Evolutionary conservation across 2,888 invertebrate genomes (phyloP), one percentile per base, ranked within the genome.

Genomic region (Polietes domitor): DNA sequence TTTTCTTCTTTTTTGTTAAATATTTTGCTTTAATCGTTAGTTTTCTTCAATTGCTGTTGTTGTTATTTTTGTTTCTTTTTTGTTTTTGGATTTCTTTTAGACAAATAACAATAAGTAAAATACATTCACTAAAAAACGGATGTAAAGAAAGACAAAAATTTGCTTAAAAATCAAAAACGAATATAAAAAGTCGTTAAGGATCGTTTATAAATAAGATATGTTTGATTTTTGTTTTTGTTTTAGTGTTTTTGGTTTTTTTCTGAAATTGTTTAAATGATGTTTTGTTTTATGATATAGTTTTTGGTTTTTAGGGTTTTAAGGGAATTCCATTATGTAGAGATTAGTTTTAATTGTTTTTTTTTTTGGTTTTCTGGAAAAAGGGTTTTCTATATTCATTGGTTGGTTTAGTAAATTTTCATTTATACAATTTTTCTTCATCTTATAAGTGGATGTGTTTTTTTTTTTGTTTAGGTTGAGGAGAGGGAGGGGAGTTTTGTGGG

Each of bases 1-100:
- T 89, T 89, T 85, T 88, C 86, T 87, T 43, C 43, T 68, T 63
- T 86, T 65, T 68, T 86, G 87, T 86, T 88, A 85, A 72, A 65
- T 74, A 80, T 77, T 85, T 86, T 83, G 86, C 85, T 83, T 86
- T 85, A 85, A 78, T 47, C 58, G 77, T 77, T 72, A 80, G 72
- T 85, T 74, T 77, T 75, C 77, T 85, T 73, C 26, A 68, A 76
- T 83, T 80, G 61, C 53, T 84, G 75, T 28, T 32, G 7, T 5
- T 32, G 5, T 37, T 7, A 12, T 10, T 37, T 37, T 73, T 85
- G 82, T 85, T 87, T 80, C 77, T 73, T 47, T 37, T 61, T 68
- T 37, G 68, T 70, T 72, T 24, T 84, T 77, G 21, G 47, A 81
- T 79, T 73, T 65, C 74, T 77, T 75, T 74, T 63, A 85, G 77